Evolutionary conservation across 2,797 vertebrate genomes (phyloP).

Genomic region (Myotis pilosus): DNA sequence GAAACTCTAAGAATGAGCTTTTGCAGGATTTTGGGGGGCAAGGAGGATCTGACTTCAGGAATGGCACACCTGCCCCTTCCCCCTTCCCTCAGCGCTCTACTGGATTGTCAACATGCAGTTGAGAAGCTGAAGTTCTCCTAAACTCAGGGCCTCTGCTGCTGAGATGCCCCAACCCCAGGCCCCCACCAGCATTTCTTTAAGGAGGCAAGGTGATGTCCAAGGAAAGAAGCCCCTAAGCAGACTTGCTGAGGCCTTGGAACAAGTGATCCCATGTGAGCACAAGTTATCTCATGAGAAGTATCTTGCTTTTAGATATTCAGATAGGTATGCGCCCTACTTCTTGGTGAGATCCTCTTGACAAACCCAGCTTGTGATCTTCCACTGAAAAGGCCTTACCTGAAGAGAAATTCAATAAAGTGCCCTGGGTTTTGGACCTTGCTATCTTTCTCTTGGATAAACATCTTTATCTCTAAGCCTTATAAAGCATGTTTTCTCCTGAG

Average conservation of each 20-base stretch:
- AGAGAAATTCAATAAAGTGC: not conserved
- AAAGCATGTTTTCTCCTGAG: not conserved
- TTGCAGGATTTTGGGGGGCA: fast-evolving
- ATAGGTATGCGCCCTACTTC: not conserved
- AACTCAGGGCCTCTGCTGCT: not conserved
- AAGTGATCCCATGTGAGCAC: not conserved
- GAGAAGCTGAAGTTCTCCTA: not conserved
- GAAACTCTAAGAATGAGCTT: not conserved
- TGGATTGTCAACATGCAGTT: not conserved
- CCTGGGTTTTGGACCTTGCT: not conserved
- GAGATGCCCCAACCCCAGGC: not conserved
- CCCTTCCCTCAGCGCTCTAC: not conserved
- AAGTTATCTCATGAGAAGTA: not conserved
- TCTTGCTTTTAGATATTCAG: not conserved
- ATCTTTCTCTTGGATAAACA: conserved; percentile 26
- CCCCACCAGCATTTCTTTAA: not conserved
- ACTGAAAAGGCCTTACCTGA: not conserved
- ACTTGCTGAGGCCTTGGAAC: not conserved
- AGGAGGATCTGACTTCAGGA: not conserved
- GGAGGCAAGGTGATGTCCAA: not conserved
- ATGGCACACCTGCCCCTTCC: not conserved
- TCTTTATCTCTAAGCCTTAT: not conserved
- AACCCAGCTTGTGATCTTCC: not conserved
- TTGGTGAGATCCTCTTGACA: not conserved
- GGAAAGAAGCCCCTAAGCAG: not conserved